Conservation (phyloP, 1,140 invertebrate species). For the Sarcophaga bullata region DNA sequence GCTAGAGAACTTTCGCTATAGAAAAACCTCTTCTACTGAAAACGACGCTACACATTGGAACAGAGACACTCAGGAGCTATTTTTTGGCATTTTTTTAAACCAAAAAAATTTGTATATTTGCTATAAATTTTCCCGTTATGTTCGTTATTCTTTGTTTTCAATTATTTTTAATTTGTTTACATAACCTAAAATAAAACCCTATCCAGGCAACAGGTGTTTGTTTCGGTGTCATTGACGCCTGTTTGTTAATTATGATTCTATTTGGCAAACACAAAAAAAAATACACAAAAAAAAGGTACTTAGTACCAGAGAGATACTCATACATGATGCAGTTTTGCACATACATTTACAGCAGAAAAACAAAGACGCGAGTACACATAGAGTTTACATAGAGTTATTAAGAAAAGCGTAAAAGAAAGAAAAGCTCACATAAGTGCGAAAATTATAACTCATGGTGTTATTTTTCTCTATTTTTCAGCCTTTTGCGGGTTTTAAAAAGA, state of each 20-base stretch:
- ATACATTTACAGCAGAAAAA: too few relatives aligned
- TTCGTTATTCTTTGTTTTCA: too few relatives aligned
- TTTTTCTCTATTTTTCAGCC: not conserved
- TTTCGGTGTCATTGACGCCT: constrained; percentile 1
- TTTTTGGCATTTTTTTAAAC: too few relatives aligned
- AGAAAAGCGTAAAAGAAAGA: constrained; percentile 39
- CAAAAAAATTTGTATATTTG: too few relatives aligned
- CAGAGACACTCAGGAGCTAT: too few relatives aligned
- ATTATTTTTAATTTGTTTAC: not conserved
- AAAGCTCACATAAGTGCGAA: constrained; percentile 59
- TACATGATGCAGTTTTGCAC: too few relatives aligned
- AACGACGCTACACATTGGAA: too few relatives aligned
- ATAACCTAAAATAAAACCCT: not conserved
- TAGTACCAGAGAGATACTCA: not conserved
- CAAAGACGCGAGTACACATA: not conserved
- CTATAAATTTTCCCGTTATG: too few relatives aligned
- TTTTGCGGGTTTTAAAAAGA: too few relatives aligned
- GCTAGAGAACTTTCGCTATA: too few relatives aligned
- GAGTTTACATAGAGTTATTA: not conserved
- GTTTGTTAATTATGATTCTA: not conserved
- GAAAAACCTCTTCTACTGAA: too few relatives aligned
- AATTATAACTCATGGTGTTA: constrained; percentile 53
- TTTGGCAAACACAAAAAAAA: too few relatives aligned
- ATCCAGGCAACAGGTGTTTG: not conserved
- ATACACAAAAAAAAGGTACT: not conserved